These are phyloP conservation scores for Drosophila leontia DNA, from an alignment of 1,140 invertebrate species.

Conservation along the genomic window DNA sequence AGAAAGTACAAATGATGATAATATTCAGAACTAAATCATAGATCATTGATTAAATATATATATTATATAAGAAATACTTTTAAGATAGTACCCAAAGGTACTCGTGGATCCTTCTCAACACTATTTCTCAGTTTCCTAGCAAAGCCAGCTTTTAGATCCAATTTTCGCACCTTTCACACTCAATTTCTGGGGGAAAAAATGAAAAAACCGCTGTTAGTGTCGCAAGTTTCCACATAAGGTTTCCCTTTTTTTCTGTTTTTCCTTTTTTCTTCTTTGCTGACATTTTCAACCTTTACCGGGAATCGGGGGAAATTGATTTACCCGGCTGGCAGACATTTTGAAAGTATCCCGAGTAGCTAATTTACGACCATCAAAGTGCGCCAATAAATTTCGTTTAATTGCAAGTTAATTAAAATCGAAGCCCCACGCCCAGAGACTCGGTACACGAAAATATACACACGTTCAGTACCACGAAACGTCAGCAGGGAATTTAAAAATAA, in stretches of 20 bases:
- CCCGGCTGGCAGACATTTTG: constrained; percentile 54
- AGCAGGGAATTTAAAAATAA: constrained; percentile 55
- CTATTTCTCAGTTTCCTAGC: constrained; percentile 2
- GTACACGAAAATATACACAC: constrained; percentile 10
- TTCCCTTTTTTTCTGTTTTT: no score
- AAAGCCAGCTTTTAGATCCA: constrained; percentile 10
- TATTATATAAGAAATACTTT: no score
- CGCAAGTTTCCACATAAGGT: constrained; percentile 26
- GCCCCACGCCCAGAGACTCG: constrained; percentile 9
- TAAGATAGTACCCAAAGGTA: background rate
- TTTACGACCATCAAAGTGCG: constrained; percentile 79
- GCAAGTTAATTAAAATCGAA: constrained; percentile 78
- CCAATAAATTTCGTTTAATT: constrained; percentile 77
- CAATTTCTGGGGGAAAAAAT: background rate
- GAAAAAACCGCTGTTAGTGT: constrained; percentile 17
- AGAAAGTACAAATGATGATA: no score
- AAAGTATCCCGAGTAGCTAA: constrained; percentile 58
- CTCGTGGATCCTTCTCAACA: background rate
- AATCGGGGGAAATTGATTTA: constrained; percentile 66
- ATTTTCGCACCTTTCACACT: constrained; percentile 23
- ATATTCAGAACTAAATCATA: no score
- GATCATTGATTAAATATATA: background rate
- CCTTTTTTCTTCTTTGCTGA: background rate
- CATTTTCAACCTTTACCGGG: background rate
- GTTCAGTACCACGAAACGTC: constrained; percentile 4